These are phyloP conservation scores for Lycophotia porphyrea DNA, from an alignment of 2,888 invertebrate genomes.

Conservation along the genomic window DNA sequence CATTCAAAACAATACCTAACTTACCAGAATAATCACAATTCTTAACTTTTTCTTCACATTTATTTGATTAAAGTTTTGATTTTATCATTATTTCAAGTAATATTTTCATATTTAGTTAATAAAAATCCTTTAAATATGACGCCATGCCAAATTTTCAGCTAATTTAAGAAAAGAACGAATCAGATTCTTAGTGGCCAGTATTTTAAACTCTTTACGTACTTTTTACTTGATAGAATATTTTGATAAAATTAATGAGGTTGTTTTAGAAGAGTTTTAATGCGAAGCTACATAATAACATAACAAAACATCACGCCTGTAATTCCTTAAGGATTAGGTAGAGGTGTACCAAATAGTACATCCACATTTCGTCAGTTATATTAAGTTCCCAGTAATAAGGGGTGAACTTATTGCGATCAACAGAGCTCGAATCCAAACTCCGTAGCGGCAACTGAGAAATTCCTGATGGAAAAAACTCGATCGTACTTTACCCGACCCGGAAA, in stretches of 20 bases:
- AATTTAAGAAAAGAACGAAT: neutral
- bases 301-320: too few species aligned
- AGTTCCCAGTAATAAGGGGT: too few species aligned
- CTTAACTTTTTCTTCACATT: neutral
- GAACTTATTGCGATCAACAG: too few species aligned
- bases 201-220: neutral
- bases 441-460: too few species aligned
- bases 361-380: too few species aligned
- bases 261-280: neutral
- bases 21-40: slow-evolving; percentile 1
- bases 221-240: neutral
- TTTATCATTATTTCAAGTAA: neutral
- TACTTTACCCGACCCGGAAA: too few species aligned
- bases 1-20: neutral
- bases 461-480: too few species aligned
- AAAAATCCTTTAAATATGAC: neutral
- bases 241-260: neutral
- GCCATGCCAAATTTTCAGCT: neutral
- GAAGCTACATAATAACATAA: too few species aligned
- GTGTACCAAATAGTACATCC: too few species aligned
- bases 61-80: neutral
- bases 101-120: neutral
- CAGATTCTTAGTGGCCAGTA: slow-evolving; percentile 28
- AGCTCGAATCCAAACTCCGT: too few species aligned
- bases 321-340: too few species aligned